Base-by-base conservation (phyloP, 2,797 vertebrate genomes). In the Ceryle rudis region DNA sequence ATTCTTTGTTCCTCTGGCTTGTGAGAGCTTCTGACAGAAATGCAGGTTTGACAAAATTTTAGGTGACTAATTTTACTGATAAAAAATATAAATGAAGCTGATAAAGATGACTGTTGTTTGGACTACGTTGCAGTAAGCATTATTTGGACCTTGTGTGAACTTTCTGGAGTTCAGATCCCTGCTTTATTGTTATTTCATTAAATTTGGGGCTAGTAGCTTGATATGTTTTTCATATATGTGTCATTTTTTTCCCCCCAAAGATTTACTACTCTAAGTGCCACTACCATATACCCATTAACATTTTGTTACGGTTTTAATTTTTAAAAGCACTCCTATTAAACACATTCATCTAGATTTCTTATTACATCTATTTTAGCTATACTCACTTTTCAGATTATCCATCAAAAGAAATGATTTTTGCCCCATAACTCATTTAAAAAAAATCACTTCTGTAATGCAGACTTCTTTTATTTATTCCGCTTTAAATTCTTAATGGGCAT, bases 321-420 rank as follows among this genome's bases (percentile, higher is more conserved):
- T 95, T 77, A 91, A 95, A 94, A 93, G 19, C 37, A 26, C 22
- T 72, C 2, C 47, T 87, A 85, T 86, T 92, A 66, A 91, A 73
- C 12, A 31, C 52, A 74, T 87, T 81, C 0, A 65, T 96, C 66
- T 86, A 28, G 6, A 60, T 91, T 83, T 66, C 54, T 62, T 77
- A 60, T 46, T 91, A 18, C 19, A 31, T 71, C 42, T 85, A 4
- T 47, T 92, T 66, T 80, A 92, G 35, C 37, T 80, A 7, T 87
- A 52, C 25, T 85, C 8, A 42, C 7, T 87, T 75, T 87, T 74
- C 67, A 46, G 64, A 26, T 9, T 66, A 82, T 86, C 62, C 21
- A 62, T 91, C 47, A 91, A 70, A 88, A 7, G 3, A 81, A 66
- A 64, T 70, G 2, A 46, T 61, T 89, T 96, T 93, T 94, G 16